Percentiles rank a stretch among this genome's conserved stretches.
These are phyloP conservation scores for Hylomyscus alleni DNA, from an alignment of 2,797 vertebrate species.

Conservation along the genomic window DNA sequence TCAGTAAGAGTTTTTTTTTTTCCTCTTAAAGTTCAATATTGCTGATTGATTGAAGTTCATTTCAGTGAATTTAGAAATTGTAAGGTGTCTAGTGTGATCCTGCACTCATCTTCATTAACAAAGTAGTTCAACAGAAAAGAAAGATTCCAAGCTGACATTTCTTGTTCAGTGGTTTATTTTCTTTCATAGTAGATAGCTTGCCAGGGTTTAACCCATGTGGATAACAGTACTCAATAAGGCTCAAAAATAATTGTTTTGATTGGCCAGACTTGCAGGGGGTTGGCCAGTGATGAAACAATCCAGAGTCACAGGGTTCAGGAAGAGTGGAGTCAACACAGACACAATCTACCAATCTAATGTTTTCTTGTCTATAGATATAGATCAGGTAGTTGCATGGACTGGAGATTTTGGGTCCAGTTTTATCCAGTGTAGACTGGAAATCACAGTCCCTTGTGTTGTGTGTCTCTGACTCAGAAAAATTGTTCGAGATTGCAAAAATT, in stretches of 20 bases:
- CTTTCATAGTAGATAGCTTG: not conserved
- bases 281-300: not conserved
- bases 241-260: not conserved
- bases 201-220: not conserved
- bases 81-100: slow-evolving; percentile 11
- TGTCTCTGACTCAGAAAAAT: not conserved
- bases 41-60: not conserved
- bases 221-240: not conserved
- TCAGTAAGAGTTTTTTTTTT: slow-evolving; percentile 24
- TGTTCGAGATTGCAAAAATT: not conserved
- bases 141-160: not conserved
- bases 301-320: not conserved
- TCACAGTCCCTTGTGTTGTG: not conserved
- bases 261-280: slow-evolving; percentile 2
- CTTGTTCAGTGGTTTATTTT: not conserved
- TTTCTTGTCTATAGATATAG: not conserved
- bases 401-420: not conserved
- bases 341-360: not conserved
- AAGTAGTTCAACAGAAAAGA: not conserved
- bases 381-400: not conserved
- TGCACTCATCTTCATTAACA: not conserved
- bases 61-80: not conserved
- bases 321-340: not conserved
- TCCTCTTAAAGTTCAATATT: not conserved
- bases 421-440: not conserved